Conservation (phyloP, 2,113 vertebrate genomes). For the Ellobius talpinus region DNA sequence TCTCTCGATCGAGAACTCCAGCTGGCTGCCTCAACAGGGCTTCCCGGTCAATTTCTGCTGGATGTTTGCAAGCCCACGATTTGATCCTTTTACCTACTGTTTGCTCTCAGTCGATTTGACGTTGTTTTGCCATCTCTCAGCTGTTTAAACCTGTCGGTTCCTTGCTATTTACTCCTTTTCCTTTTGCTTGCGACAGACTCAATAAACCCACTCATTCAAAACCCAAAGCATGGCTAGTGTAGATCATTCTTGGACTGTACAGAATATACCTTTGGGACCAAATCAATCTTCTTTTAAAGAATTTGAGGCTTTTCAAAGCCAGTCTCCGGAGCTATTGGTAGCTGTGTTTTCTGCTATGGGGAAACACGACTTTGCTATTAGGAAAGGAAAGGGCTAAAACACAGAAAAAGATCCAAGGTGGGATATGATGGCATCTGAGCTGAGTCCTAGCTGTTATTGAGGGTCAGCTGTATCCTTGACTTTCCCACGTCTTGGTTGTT, state of each 20-base stretch:
- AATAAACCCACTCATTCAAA: background rate
- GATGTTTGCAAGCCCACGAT: background rate
- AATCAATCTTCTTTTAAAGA: constrained; percentile 4
- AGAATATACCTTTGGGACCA: background rate
- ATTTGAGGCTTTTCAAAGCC: background rate
- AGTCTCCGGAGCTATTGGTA: background rate
- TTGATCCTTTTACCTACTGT: background rate
- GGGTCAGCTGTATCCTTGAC: background rate
- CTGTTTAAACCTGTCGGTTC: background rate
- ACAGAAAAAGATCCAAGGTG: background rate
- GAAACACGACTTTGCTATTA: background rate
- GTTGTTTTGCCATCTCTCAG: background rate
- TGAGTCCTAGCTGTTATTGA: background rate
- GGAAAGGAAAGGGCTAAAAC: background rate
- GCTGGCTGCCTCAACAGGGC: background rate
- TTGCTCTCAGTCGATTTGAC: background rate
- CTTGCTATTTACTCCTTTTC: background rate
- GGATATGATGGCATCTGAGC: background rate
- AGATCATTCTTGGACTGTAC: background rate
- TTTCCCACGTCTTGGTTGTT: background rate
- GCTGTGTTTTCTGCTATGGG: background rate
- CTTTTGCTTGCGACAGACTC: background rate
- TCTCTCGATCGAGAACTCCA: background rate
- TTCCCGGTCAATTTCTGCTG: background rate
- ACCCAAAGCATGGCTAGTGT: background rate